These are phyloP conservation scores for Schizothorax lantsangensis DNA, from an alignment of 2,797 vertebrate species.

Conservation along the genomic window DNA sequence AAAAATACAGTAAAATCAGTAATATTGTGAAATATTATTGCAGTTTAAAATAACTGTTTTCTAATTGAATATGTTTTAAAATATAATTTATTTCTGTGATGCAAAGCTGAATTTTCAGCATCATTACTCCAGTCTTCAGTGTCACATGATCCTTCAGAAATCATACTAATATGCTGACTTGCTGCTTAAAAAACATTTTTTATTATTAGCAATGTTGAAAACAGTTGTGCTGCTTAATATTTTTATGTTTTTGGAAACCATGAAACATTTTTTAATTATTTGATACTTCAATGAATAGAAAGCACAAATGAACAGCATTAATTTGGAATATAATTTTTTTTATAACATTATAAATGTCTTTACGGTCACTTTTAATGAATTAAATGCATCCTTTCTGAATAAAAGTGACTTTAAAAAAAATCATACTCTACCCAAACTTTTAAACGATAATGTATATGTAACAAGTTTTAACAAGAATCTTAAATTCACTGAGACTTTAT, in stretches of 20 bases:
- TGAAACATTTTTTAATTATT: not conserved
- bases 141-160: not conserved
- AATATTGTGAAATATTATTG: not conserved
- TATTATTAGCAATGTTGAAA: not conserved
- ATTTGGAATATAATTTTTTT: not conserved
- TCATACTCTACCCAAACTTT: not conserved
- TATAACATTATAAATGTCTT: not conserved
- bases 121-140: not conserved
- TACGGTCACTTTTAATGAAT: not conserved
- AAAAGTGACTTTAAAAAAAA: not conserved
- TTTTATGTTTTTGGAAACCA: not conserved
- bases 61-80: not conserved
- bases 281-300: not conserved
- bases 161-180: not conserved
- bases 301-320: not conserved
- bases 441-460: not conserved
- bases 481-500: slow-evolving; percentile 22
- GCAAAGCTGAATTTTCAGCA: not conserved
- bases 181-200: not conserved
- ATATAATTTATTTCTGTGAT: not conserved
- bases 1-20: not conserved
- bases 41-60: not conserved
- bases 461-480: not conserved
- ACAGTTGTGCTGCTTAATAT: not conserved
- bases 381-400: not conserved